Conservation (phyloP, 2,888 invertebrate genomes). For the Trissolcus japonicus region DNA sequence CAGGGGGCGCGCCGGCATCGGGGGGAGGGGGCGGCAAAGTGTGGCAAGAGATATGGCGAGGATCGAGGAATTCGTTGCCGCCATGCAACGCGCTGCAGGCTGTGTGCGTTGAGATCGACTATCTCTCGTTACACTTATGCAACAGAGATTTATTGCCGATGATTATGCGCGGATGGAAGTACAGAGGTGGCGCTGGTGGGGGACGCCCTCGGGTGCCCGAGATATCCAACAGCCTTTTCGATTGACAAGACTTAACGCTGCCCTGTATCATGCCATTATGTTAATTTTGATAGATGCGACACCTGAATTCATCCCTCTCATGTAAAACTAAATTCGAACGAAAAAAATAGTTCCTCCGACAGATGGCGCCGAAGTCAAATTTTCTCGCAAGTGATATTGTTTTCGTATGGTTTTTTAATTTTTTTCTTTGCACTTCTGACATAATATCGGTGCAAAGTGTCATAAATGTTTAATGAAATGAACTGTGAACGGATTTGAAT, state of each 20-base stretch:
- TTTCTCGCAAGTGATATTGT: not conserved
- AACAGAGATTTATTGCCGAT: slow-evolving; percentile 75
- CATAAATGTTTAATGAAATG: too few relatives aligned
- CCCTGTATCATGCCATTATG: slow-evolving; percentile 42
- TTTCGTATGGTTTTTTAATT: too few relatives aligned
- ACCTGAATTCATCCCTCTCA: slow-evolving; percentile 6
- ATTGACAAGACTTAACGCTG: slow-evolving; percentile 50
- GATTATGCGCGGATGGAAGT: slow-evolving; percentile 64
- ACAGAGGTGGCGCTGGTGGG: slow-evolving; percentile 53
- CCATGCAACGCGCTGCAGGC: slow-evolving; percentile 59
- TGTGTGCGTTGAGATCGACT: slow-evolving; percentile 75
- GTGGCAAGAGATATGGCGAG: slow-evolving; percentile 57
- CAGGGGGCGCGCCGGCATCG: slow-evolving; percentile 26
- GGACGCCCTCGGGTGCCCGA: slow-evolving; percentile 67
- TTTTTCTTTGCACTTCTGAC: too few relatives aligned
- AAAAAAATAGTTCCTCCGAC: not conserved
- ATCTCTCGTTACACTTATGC: slow-evolving; percentile 77
- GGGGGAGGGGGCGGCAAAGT: slow-evolving; percentile 38
- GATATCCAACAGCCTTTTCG: slow-evolving; percentile 59
- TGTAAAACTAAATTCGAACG: too few relatives aligned
- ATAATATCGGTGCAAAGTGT: too few relatives aligned
- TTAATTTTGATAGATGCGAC: slow-evolving; percentile 26
- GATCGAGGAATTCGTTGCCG: slow-evolving; percentile 57
- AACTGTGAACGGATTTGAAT: too few relatives aligned
- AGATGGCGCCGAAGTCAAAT: slow-evolving; percentile 7